phyloP scores from a whole-genome alignment of 2,797 vertebrate genomes.

The Sylvia borin region DNA sequence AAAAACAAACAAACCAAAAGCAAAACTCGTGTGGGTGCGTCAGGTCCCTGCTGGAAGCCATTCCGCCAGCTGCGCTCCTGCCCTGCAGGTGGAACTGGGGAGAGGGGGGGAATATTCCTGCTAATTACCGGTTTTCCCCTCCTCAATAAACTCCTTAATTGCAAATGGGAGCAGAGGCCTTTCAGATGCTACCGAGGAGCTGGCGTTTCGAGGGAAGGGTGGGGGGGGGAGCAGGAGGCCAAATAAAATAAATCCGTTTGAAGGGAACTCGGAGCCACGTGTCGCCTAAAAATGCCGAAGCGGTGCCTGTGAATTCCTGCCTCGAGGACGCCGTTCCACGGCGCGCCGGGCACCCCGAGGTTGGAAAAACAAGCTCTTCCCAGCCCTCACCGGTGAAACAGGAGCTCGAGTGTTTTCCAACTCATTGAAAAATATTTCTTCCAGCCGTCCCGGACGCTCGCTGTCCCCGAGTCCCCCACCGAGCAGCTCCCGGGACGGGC shows the following conservation, averaged over 20 bases:
- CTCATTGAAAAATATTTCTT: neutral
- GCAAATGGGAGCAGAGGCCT: slow-evolving; percentile 41
- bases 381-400: neutral
- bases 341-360: neutral
- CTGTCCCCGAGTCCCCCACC: neutral
- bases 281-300: slow-evolving; percentile 37
- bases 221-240: neutral
- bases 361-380: neutral
- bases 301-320: slow-evolving; percentile 14
- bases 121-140: slow-evolving; percentile 60
- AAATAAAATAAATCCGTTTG: slow-evolving; percentile 24
- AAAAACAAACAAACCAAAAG: neutral
- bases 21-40: slow-evolving; percentile 3
- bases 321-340: neutral
- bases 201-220: neutral
- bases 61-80: slow-evolving; percentile 51
- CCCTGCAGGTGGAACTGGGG: slow-evolving; percentile 50
- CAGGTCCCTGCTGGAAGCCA: slow-evolving; percentile 39
- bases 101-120: neutral
- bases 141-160: slow-evolving; percentile 59
- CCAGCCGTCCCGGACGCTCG: neutral
- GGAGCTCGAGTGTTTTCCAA: neutral
- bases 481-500: neutral
- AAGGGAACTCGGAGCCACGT: slow-evolving; percentile 39
- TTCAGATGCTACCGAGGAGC: slow-evolving; percentile 27